Evolutionary conservation across 2,797 vertebrate species (phyloP).

Genomic region (Lepus oiostolus): DNA sequence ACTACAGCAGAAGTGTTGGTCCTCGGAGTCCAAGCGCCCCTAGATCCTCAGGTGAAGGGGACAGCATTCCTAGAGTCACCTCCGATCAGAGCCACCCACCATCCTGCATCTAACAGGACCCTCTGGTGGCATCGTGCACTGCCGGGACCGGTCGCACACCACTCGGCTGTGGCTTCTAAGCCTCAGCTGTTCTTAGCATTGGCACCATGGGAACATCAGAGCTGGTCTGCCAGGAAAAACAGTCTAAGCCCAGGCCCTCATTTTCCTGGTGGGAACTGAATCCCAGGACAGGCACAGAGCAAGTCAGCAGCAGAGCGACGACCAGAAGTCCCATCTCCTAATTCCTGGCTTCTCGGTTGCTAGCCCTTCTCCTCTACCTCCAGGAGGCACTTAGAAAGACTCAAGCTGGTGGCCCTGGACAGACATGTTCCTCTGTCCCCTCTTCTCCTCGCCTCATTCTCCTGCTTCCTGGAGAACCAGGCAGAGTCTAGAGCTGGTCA

Average conservation of each 20-base stretch:
- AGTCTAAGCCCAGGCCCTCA: not conserved
- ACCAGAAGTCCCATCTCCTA: not conserved
- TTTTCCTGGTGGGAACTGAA: constrained; percentile 39
- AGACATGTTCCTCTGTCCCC: not conserved
- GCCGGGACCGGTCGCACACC: constrained; percentile 6
- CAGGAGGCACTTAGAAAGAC: not conserved
- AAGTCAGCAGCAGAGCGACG: not conserved
- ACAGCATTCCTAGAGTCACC: not conserved
- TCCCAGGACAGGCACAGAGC: not conserved
- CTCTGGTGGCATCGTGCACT: not conserved
- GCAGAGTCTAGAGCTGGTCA: not conserved
- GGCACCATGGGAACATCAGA: not conserved
- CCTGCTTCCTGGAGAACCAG: not conserved
- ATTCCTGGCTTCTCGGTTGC: not conserved
- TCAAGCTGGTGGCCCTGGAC: not conserved
- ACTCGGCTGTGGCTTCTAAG: not conserved
- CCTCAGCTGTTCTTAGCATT: not conserved
- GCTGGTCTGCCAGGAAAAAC: not conserved
- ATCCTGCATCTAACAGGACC: not conserved
- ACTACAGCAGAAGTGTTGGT: not conserved
- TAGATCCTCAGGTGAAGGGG: not conserved
- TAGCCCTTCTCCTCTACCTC: not conserved
- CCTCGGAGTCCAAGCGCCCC: not conserved
- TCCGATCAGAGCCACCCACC: not conserved
- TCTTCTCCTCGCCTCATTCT: not conserved